Base-by-base conservation (phyloP, 2,113 vertebrate species). In the Trichomycterus rosablanca region DNA sequence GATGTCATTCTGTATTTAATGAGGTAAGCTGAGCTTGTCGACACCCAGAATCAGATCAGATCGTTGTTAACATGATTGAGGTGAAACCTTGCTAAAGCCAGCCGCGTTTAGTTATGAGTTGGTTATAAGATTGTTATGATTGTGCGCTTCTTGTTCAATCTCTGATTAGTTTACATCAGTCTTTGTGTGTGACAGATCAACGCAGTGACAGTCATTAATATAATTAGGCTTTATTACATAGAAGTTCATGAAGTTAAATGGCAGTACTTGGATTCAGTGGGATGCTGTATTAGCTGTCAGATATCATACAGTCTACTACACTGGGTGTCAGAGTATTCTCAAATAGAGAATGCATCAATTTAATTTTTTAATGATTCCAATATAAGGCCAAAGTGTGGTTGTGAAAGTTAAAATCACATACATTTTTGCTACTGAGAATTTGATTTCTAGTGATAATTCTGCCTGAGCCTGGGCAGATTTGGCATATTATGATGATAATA, bases 1-100 rank as follows among this genome's bases (percentile, higher is more conserved):
- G 24, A 35, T 42, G 62, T 60, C 11, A 20, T 54, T 34, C 32
- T 15, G 40, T 37, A 26, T 48, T 59, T 63, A 46, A 24, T 70
- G 32, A 73, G 55, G 35, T 66, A 18, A 53, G 59, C 14, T 48
- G 46, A 46, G 54, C 46, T 20, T 59, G 48, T 53, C 26, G 30
- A 50, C 11, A 39, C 11, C 9, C 6, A 4, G 37, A 40, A 18
- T 70, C 42, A 54, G n/a, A 62, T 30, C 49, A 39, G 26, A 20
- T 43, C n/a, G 20, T 30, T 69, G 8, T 53, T 34, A 44, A 57
- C 11, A 39, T 23, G 12, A 57, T 7, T 26, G 44, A 43, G 50
- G 11, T 39, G 34, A 66, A 32, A 26, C 52, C 55, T 28, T 22
- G 18, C 4, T 11, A 28, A 34, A 40, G 14, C 28, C 20, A 16